Percentiles rank a stretch among this genome's conserved stretches.
Conservation (phyloP, 1,140 invertebrate species). For the Oryctes rhinoceros region DNA sequence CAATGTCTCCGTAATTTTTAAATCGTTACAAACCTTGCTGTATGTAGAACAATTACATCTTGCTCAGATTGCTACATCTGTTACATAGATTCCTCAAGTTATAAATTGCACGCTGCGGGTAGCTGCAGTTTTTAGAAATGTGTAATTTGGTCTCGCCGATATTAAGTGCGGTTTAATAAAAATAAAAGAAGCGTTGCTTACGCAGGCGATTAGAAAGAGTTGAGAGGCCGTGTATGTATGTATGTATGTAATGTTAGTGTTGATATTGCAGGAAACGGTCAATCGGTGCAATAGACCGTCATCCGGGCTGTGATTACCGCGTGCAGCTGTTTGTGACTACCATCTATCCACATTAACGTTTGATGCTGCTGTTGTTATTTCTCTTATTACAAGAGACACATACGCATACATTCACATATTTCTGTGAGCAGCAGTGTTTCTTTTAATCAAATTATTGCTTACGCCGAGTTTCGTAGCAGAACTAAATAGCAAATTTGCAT, state of each 20-base stretch:
- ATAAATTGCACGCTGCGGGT: background rate
- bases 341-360: constrained; percentile 33
- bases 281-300: constrained; percentile 40
- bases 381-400: constrained; percentile 11
- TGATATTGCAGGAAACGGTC: constrained; percentile 39
- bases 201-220: constrained; percentile 29
- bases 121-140: constrained; percentile 25
- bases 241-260: constrained; percentile 11
- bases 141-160: constrained; percentile 22
- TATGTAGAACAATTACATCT: background rate
- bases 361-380: constrained; percentile 35
- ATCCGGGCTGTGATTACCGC: constrained; percentile 38
- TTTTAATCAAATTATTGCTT: constrained; percentile 28
- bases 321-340: constrained; percentile 34
- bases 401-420: background rate
- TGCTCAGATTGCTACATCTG: constrained; percentile 9
- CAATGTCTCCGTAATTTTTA: background rate
- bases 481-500: constrained; percentile 24
- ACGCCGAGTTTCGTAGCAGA: background rate
- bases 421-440: background rate
- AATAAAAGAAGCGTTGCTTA: background rate
- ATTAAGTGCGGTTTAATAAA: background rate
- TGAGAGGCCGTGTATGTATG: background rate
- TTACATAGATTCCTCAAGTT: background rate
- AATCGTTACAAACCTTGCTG: background rate